These are phyloP conservation scores for Gnathonemus longibarbis DNA, from an alignment of 2,113 vertebrate genomes.

Conservation along the genomic window DNA sequence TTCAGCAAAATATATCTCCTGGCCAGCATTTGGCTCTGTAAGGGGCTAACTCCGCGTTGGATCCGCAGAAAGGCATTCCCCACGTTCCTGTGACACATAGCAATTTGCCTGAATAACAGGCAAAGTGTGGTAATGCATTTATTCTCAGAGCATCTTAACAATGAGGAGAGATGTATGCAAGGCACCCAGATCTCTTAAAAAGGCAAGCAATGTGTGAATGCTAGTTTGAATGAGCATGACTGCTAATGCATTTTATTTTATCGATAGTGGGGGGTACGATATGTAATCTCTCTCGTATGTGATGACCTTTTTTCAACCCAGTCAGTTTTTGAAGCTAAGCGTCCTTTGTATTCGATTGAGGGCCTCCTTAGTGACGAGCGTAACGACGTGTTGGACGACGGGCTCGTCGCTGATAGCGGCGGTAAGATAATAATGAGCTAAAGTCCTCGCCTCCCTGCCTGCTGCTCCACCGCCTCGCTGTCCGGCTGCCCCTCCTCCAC, in stretches of 20 bases:
- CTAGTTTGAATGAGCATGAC: not conserved
- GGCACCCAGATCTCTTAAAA: not conserved
- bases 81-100: not conserved
- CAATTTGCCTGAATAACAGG: not conserved
- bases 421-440: not conserved
- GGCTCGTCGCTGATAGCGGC: not conserved
- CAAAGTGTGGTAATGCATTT: not conserved
- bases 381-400: not conserved
- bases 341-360: not conserved
- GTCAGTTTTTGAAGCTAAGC: not conserved
- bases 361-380: not conserved
- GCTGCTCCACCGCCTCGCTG: not conserved
- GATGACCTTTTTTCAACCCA: not conserved
- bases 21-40: not conserved
- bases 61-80: not conserved
- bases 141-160: not conserved
- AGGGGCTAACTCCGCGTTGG: not conserved
- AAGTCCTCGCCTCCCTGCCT: not conserved
- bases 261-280: not conserved
- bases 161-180: not conserved
- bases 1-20: slow-evolving; percentile 1
- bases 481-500: not conserved
- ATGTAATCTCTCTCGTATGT: not conserved
- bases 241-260: not conserved
- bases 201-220: not conserved